These are phyloP conservation scores for Lota lota DNA, from an alignment of 2,113 vertebrate species.

Conservation along the genomic window DNA sequence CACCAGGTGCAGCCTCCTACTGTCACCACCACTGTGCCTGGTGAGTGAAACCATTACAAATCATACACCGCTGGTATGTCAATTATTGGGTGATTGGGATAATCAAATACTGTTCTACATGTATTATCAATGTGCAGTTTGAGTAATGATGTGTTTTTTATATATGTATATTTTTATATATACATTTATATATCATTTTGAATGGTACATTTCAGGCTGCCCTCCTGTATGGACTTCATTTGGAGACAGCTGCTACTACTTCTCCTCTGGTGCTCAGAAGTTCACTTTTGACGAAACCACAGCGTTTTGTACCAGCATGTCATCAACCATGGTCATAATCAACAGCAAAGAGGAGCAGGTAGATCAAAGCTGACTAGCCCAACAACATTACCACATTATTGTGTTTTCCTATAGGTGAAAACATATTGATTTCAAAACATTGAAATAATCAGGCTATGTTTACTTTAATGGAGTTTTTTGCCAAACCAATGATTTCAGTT, in stretches of 20 bases:
- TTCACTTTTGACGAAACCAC: constrained; percentile 83
- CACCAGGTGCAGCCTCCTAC: constrained; percentile 38
- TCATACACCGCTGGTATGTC: neutral
- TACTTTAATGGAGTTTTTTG: neutral
- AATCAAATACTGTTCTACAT: neutral
- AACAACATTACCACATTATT: neutral
- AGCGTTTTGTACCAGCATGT: constrained; percentile 79
- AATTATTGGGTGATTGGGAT: neutral
- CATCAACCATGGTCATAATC: constrained; percentile 84
- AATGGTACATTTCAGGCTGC: constrained; percentile 75
- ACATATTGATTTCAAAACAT: neutral
- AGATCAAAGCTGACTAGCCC: constrained; percentile 17
- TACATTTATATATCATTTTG: neutral
- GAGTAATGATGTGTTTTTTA: neutral
- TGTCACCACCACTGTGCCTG: constrained; percentile 30
- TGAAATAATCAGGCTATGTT: too few species aligned
- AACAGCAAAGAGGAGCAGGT: constrained; percentile 92
- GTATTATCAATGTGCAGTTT: neutral
- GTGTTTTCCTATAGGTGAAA: neutral
- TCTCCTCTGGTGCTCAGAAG: constrained; percentile 76
- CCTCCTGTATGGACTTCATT: constrained; percentile 82
- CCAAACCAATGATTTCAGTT: neutral
- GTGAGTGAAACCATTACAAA: constrained; percentile 43
- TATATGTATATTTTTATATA: neutral
- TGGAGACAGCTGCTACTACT: constrained; percentile 89